Evolutionary conservation across 1,140 invertebrate species (phyloP).

Genomic region (Caerostris darwini): DNA sequence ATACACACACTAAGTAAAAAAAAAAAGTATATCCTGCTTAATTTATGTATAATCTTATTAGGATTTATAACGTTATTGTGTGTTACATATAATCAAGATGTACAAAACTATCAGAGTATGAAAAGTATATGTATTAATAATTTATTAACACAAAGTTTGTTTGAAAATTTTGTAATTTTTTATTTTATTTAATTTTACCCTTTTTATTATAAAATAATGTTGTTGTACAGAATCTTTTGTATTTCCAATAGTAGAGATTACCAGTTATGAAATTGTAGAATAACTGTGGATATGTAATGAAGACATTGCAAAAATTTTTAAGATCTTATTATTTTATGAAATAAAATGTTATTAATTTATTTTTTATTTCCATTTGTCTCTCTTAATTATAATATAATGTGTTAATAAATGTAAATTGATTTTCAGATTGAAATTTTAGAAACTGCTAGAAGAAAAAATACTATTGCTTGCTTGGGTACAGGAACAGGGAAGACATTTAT

Average conservation of each 20-base stretch:
- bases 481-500: conserved; percentile 97
- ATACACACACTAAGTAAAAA: too few relatives aligned
- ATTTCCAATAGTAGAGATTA: background rate
- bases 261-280: background rate
- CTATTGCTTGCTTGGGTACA: conserved; percentile 94
- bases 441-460: conserved; percentile 88
- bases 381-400: background rate
- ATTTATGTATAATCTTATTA: too few relatives aligned
- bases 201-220: too few relatives aligned
- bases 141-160: too few relatives aligned
- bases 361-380: too few relatives aligned
- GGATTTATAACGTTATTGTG: too few relatives aligned
- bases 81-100: too few relatives aligned
- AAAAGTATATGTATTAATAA: too few relatives aligned
- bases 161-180: too few relatives aligned
- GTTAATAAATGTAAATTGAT: background rate
- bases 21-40: too few relatives aligned
- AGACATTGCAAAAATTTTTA: background rate
- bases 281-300: background rate
- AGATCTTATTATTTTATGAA: background rate
- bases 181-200: too few relatives aligned
- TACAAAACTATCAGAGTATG: too few relatives aligned
- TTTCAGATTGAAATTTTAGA: conserved; percentile 89
- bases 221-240: background rate
- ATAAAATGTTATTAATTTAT: background rate